Percentiles rank a stretch among this genome's conserved stretches.
Conservation (phyloP, 2,113 vertebrate genomes). For the Cyprinodon variegatus region DNA sequence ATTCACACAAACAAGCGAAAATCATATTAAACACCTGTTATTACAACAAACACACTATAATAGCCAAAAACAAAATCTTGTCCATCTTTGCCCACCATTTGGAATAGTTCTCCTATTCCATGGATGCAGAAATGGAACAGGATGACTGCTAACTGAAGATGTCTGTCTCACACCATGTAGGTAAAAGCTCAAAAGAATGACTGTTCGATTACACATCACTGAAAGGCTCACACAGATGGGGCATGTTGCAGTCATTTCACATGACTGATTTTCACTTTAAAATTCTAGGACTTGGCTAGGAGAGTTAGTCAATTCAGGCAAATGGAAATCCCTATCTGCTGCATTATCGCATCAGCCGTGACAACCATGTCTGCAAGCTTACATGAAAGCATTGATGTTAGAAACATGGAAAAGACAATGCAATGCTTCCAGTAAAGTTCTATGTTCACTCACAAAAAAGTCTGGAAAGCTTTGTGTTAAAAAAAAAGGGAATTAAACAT, state of each 20-base stretch:
- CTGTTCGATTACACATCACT: background rate
- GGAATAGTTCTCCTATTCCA: background rate
- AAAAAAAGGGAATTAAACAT: background rate
- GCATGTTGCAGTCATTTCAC: slow-evolving; percentile 8
- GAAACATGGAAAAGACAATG: background rate
- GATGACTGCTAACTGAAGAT: slow-evolving; percentile 16
- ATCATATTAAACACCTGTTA: background rate
- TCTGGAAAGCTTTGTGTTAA: background rate
- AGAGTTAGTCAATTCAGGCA: slow-evolving; percentile 21
- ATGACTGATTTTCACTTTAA: slow-evolving; percentile 42
- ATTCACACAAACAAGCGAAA: background rate
- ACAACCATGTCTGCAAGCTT: background rate
- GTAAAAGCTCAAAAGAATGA: background rate
- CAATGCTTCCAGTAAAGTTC: background rate
- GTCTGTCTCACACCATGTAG: slow-evolving; percentile 5
- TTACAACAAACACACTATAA: slow-evolving; percentile 17
- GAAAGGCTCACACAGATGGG: background rate
- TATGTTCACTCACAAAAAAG: background rate
- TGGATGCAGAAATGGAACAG: background rate
- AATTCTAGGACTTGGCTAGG: slow-evolving; percentile 14
- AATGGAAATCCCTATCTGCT: slow-evolving; percentile 36
- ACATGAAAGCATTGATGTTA: background rate
- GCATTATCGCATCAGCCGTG: slow-evolving; percentile 9
- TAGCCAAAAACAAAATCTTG: background rate
- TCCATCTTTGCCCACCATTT: slow-evolving; percentile 13